Percentiles rank a stretch among this genome's conserved stretches.
phyloP scores from a whole-genome alignment of 2,797 vertebrate species.

The Distichodus sexfasciatus region DNA sequence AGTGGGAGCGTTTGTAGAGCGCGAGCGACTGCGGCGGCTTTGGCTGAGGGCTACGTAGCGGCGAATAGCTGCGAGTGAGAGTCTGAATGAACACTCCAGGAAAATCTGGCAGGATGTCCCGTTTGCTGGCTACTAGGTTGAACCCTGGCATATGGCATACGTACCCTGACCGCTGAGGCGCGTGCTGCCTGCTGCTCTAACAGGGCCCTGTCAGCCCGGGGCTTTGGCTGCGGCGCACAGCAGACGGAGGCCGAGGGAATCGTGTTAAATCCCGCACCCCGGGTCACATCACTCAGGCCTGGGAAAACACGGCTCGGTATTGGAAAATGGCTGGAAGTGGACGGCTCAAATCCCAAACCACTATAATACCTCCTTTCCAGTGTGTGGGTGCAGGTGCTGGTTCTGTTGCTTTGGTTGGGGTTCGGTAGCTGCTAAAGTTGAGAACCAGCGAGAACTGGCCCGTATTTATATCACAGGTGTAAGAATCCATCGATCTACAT shows the following conservation, averaged over 20 bases:
- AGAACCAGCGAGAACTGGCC: too few relatives aligned
- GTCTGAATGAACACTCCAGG: conserved; percentile 52
- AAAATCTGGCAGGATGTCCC: conserved; percentile 57
- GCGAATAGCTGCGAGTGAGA: conserved; percentile 33
- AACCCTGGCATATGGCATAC: conserved; percentile 71
- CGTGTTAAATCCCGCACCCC: conserved; percentile 20
- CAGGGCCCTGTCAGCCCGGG: conserved; percentile 41
- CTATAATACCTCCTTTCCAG: too few relatives aligned
- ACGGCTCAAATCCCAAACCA: too few relatives aligned
- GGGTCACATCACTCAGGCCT: conserved; percentile 20
- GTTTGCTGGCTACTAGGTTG: conserved; percentile 60
- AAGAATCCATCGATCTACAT: too few relatives aligned
- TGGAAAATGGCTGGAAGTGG: conserved; percentile 13
- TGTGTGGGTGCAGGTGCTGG: too few relatives aligned
- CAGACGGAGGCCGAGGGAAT: conserved; percentile 39
- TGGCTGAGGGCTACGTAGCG: conserved; percentile 19
- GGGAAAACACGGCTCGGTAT: conserved; percentile 7
- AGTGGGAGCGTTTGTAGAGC: neutral
- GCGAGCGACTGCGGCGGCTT: neutral
- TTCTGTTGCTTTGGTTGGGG: too few relatives aligned
- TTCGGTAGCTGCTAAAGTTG: too few relatives aligned
- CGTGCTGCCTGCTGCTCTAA: conserved; percentile 59
- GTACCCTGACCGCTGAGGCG: conserved; percentile 60
- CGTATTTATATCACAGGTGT: too few relatives aligned
- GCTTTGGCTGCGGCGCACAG: conserved; percentile 39